Base-by-base conservation (phyloP, 2,888 invertebrate species). In the Agrotis exclamationis region DNA sequence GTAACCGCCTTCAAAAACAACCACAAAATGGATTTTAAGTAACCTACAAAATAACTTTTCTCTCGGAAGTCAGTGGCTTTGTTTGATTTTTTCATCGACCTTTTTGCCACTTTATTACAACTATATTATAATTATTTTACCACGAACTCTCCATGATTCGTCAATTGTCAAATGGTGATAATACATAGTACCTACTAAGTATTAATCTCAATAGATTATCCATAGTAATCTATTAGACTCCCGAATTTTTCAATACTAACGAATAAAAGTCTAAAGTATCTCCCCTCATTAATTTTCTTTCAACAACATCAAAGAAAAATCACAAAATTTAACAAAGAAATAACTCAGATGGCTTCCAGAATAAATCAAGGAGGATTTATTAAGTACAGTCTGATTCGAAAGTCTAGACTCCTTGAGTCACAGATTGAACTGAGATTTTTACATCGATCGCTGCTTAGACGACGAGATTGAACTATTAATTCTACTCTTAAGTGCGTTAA, bases 391-490 rank as follows among this genome's bases (percentile, higher is more conserved):
- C 63, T 48, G 22, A 51, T 44, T 63, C 77, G 33, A 39, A 24
- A 58, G 74, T 64, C 78, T 72, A 75, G 74, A 75, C 78, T 51
- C 13, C 33, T 24, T 24, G 47, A 18, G 20, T 13, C 54, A 18
- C 78, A 53, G 78, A 75, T 77, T 75, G 78, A 9, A 58, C 72
- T 58, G 28, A 60, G 44, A 72, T 53, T 47, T 54, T n/a, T 39
- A 22, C 28, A 74, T 50, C 58, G 68, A 63, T 79, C 62, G 20
- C 44, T 45, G 22, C n/a, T 16, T 54, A 28, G n/a, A 53, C 48
- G 54, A 16, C 24, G 28, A 79, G 58, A 76, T 79, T 76, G 58
- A 62, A 79, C 68, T 68, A 74, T 76, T 74, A 63, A 79, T 74
- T 62, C 39, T 14, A 24, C 11, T 59, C 14, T 20, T 68, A 74